These are phyloP conservation scores for Anarsia innoxiella DNA, from an alignment of 2,888 invertebrate genomes.

Conservation along the genomic window DNA sequence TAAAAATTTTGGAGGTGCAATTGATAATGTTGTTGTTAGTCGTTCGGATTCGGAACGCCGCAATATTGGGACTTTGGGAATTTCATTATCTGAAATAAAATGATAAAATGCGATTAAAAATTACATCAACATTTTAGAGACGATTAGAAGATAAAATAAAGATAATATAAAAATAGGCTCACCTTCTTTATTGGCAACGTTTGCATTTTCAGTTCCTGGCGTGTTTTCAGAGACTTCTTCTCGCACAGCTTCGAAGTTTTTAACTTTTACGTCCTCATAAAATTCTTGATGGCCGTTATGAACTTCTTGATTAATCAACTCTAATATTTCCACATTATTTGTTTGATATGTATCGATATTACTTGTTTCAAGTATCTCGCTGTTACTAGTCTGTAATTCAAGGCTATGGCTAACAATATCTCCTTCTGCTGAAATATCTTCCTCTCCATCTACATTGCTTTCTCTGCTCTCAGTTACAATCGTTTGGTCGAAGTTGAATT, in stretches of 20 bases:
- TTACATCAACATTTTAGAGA: too few species aligned
- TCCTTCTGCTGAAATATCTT: constrained; percentile 49
- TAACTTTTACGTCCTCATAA: constrained; percentile 29
- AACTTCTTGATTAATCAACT: constrained; percentile 33
- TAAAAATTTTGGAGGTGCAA: constrained; percentile 77
- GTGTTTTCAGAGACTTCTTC: constrained; percentile 26
- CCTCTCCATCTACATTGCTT: constrained; percentile 35
- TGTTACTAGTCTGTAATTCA: constrained; percentile 23
- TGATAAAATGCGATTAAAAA: too few species aligned
- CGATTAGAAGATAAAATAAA: too few species aligned
- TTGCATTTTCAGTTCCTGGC: constrained; percentile 2
- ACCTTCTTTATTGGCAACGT: constrained; percentile 31
- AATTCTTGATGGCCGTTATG: constrained; percentile 23
- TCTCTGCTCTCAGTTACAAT: constrained; percentile 31
- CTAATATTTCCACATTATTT: constrained; percentile 29
- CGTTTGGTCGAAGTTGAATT: constrained; percentile 57
- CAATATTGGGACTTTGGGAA: constrained; percentile 56
- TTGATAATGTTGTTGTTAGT: constrained; percentile 49
- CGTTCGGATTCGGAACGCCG: constrained; percentile 69
- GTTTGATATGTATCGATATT: constrained; percentile 26
- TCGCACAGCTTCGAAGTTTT: constrained; percentile 23
- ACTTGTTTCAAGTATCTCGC: constrained; percentile 26
- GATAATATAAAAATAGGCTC: constrained; percentile 9
- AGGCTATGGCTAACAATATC: constrained; percentile 60
- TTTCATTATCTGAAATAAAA: constrained; percentile 56